Percentiles rank a stretch among this genome's conserved stretches.
Evolutionary conservation across 2,888 invertebrate species (phyloP).

Genomic region (Phorcus lineatus): DNA sequence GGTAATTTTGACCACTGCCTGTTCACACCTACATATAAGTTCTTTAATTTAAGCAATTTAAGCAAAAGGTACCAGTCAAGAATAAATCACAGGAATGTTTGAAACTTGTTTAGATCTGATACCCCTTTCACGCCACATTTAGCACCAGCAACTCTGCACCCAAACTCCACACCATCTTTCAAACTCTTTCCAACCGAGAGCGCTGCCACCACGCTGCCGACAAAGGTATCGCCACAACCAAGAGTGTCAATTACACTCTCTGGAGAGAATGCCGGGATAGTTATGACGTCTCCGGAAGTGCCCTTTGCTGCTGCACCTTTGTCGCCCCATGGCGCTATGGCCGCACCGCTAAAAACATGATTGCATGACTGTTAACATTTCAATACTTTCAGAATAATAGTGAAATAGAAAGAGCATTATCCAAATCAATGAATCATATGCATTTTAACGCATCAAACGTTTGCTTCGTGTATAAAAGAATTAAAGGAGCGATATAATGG

Average conservation of each 20-base stretch:
- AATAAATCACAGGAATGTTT: background rate
- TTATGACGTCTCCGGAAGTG: slow-evolving; percentile 67
- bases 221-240: slow-evolving; percentile 84
- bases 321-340: slow-evolving; percentile 81
- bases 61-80: too few species aligned
- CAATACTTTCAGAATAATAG: too few species aligned
- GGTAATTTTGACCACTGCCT: background rate
- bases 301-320: slow-evolving; percentile 77
- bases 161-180: slow-evolving; percentile 79
- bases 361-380: too few species aligned
- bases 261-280: slow-evolving; percentile 78
- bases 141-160: slow-evolving; percentile 80
- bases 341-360: slow-evolving; percentile 59
- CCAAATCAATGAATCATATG: too few species aligned
- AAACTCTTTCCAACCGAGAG: slow-evolving; percentile 75
- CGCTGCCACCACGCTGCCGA: slow-evolving; percentile 80
- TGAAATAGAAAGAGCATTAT: too few species aligned
- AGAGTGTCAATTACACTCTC: slow-evolving; percentile 80
- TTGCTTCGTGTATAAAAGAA: too few species aligned
- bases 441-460: too few species aligned
- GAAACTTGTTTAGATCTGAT: background rate
- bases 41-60: too few species aligned
- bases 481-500: too few species aligned
- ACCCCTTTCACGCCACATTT: slow-evolving; percentile 75
- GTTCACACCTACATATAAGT: background rate